These are phyloP conservation scores for Trichechus manatus DNA, from an alignment of 2,113 vertebrate genomes.

Conservation along the genomic window DNA sequence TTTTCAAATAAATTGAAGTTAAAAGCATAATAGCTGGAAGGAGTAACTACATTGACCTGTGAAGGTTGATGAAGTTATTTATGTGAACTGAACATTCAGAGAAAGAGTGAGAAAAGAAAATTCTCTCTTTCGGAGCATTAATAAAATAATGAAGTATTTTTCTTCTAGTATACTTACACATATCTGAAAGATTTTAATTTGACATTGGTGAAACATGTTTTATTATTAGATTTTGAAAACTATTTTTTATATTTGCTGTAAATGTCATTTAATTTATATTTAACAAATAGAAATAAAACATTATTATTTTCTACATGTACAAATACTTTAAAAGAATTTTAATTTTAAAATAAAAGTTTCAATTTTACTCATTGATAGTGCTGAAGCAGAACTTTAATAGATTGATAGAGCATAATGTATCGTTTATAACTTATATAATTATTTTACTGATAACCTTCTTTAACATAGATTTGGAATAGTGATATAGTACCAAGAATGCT, in stretches of 20 bases:
- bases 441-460: neutral
- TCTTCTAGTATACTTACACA: neutral
- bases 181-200: conserved; percentile 12
- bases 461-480: conserved; percentile 1
- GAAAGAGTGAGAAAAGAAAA: conserved; percentile 1
- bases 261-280: conserved; percentile 45
- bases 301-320: neutral
- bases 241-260: neutral
- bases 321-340: neutral
- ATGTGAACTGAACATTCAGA: conserved; percentile 20
- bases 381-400: conserved; percentile 14
- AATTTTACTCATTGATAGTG: neutral
- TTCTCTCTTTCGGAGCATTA: neutral
- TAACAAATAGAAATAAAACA: neutral
- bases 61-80: neutral
- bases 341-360: conserved; percentile 18
- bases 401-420: neutral
- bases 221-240: conserved; percentile 15
- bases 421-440: neutral
- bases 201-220: neutral
- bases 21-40: neutral
- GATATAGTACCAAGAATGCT: neutral
- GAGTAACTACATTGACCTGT: neutral
- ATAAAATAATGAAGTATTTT: neutral
- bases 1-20: conserved; percentile 49